Conservation (phyloP, 1,140 invertebrate genomes). For the Drosophila miranda region DNA sequence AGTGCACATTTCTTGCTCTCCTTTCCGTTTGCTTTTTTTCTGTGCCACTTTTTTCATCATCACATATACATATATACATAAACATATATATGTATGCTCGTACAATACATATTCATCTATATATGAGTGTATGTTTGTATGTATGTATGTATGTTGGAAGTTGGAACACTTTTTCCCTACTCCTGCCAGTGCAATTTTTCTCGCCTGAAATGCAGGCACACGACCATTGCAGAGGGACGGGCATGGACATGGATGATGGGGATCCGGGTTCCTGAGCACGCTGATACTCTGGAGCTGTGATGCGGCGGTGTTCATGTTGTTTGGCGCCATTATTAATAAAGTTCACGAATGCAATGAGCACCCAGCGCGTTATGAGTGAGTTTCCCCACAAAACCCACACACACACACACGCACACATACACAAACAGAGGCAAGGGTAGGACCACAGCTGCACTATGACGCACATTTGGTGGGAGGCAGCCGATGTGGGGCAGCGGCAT, state of each 20-base stretch:
- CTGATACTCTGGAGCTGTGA: slow-evolving; percentile 24
- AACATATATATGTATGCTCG: too few species aligned
- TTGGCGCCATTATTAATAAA: slow-evolving; percentile 82
- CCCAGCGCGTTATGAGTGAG: slow-evolving; percentile 77
- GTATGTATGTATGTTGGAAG: slow-evolving; percentile 56
- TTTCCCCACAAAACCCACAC: slow-evolving; percentile 41
- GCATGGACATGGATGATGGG: slow-evolving; percentile 41
- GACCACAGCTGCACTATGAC: slow-evolving; percentile 5
- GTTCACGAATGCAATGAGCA: slow-evolving; percentile 81
- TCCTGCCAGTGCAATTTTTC: slow-evolving; percentile 59
- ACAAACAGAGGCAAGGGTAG: slow-evolving; percentile 18
- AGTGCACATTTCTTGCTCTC: slow-evolving; percentile 62
- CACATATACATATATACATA: too few species aligned
- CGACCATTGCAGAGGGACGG: slow-evolving; percentile 26
- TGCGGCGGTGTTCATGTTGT: slow-evolving; percentile 64
- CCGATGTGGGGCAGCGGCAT: too few species aligned
- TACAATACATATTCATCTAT: too few species aligned
- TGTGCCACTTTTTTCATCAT: slow-evolving; percentile 54
- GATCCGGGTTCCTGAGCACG: slow-evolving; percentile 9
- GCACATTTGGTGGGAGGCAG: too few species aligned
- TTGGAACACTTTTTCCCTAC: slow-evolving; percentile 58
- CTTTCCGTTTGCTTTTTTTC: slow-evolving; percentile 55
- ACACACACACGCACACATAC: slow-evolving; percentile 20
- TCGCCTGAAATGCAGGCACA: slow-evolving; percentile 53
- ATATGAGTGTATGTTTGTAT: slow-evolving; percentile 43